Evolutionary conservation across 2,113 vertebrate genomes (phyloP), one percentile per base, ranked within the genome.

Genomic region (Lagopus leucura): DNA sequence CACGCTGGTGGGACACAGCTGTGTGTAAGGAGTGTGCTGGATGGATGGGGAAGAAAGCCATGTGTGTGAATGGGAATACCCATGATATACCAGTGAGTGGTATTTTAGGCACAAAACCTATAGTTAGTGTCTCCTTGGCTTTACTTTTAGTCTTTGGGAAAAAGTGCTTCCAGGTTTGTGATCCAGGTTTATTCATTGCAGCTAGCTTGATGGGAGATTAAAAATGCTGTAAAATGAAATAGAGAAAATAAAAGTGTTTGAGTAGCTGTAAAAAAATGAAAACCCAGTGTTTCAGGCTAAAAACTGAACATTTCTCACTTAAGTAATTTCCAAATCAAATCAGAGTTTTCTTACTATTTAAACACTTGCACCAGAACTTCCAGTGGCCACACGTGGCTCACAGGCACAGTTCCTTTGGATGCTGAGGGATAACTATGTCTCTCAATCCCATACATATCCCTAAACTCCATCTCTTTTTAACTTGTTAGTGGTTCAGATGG

Each of bases 401-500:
- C 48, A 42, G 85, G 24, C 36, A 70, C 15, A 12, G 34, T 4
- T 73, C 27, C 45, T 64, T 45, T 3, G 3, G 36, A 10, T 54
- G 69, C 69, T 48, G 54, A 32, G 63, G 20, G 34, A 30, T 18
- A 47, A 50, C 3, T 67, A 11, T 50, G 32, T 58, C 65, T 66
- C 70, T 34, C 65, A 87, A 32, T 43, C 52, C n/a, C 6, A 30
- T 10, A 16, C 30, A 27, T 19, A 63, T 4, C 12, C 30, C 67
- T 75, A 28, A 16, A 11, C 8, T 60, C n/a, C 14, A 1, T 13
- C 3, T 42, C 10, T 19, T 67, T 48, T 54, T 11, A 32, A 15
- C 3, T 22, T 21, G 25, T 91, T 7, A 97, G 98, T 96, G 89
- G 95, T 97, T 74, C 97, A 91, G 87, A 89, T 93, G 73, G 97